Evolutionary conservation across 1,140 invertebrate genomes (phyloP).

Genomic region (Trissolcus basalis): DNA sequence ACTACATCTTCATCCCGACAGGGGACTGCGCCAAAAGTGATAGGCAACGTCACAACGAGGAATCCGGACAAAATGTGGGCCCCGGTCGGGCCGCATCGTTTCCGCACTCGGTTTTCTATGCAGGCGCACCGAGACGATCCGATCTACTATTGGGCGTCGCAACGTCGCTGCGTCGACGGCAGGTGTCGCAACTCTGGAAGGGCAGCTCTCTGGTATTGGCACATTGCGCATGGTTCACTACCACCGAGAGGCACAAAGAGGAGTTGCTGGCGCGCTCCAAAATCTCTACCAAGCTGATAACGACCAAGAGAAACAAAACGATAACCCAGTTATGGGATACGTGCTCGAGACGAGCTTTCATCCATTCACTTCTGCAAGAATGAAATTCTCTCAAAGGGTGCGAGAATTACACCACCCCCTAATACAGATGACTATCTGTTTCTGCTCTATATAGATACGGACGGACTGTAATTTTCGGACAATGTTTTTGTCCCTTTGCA

Average conservation of each 20-base stretch:
- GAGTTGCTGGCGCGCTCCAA: not conserved
- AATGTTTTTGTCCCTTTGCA: too few relatives aligned
- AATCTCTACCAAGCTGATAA: not conserved
- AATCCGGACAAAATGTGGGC: not conserved
- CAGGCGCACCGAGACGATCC: slow-evolving; percentile 29
- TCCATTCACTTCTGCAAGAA: too few relatives aligned
- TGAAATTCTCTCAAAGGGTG: too few relatives aligned
- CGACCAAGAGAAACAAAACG: not conserved
- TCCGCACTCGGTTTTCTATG: not conserved
- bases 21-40: not conserved
- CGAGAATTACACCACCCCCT: too few relatives aligned
- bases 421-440: too few relatives aligned
- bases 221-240: slow-evolving; percentile 60
- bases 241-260: too few relatives aligned
- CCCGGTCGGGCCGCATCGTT: not conserved
- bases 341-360: not conserved
- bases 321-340: not conserved
- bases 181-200: slow-evolving; percentile 67
- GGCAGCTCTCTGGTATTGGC: slow-evolving; percentile 49
- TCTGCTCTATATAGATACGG: too few relatives aligned
- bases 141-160: slow-evolving; percentile 60
- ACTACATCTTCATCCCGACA: slow-evolving; percentile 5
- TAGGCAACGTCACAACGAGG: not conserved
- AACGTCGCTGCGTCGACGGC: slow-evolving; percentile 62
- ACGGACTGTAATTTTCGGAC: too few relatives aligned